Percentiles rank a stretch among this genome's conserved stretches.
These are phyloP conservation scores for Cyprinodon variegatus DNA, from an alignment of 2,113 vertebrate genomes.

Conservation along the genomic window DNA sequence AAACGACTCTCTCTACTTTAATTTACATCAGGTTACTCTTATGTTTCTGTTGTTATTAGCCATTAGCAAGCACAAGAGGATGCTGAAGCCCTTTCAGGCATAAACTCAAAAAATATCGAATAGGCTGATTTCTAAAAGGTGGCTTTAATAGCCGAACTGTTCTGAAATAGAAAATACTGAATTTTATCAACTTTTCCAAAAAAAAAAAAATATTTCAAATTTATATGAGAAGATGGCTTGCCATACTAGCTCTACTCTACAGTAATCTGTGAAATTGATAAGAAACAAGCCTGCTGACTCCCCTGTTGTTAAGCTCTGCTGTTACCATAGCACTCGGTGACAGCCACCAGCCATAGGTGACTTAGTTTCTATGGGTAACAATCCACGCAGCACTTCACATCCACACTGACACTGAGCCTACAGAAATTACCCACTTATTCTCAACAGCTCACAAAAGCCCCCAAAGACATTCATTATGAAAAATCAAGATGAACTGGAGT, in stretches of 20 bases:
- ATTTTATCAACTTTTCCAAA: not conserved
- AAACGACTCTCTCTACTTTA: too few relatives aligned
- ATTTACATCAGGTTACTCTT: too few relatives aligned
- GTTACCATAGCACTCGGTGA: conserved; percentile 68
- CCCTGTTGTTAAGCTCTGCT: conserved; percentile 44
- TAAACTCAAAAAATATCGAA: not conserved
- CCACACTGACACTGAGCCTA: conserved; percentile 20
- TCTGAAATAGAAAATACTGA: not conserved
- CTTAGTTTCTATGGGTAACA: conserved; percentile 66
- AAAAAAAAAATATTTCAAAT: not conserved
- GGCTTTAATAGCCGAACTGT: not conserved
- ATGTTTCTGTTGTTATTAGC: too few relatives aligned
- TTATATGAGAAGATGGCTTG: not conserved
- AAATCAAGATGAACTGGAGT: not conserved
- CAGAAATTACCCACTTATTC: conserved; percentile 6
- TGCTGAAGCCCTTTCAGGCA: too few relatives aligned
- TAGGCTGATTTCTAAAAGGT: not conserved
- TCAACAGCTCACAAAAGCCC: conserved; percentile 5
- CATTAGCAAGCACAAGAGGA: too few relatives aligned
- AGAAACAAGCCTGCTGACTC: conserved; percentile 44
- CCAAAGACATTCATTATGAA: conserved; percentile 2
- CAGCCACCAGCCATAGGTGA: conserved; percentile 63
- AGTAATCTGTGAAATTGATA: conserved; percentile 58
- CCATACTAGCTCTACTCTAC: conserved; percentile 44
- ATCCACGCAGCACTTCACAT: conserved; percentile 30